A percentile compares a stretch with the other conserved stretches of the same genome.
Evolutionary conservation across 1,140 invertebrate species (phyloP).

Genomic region (Drosophila tristis): DNA sequence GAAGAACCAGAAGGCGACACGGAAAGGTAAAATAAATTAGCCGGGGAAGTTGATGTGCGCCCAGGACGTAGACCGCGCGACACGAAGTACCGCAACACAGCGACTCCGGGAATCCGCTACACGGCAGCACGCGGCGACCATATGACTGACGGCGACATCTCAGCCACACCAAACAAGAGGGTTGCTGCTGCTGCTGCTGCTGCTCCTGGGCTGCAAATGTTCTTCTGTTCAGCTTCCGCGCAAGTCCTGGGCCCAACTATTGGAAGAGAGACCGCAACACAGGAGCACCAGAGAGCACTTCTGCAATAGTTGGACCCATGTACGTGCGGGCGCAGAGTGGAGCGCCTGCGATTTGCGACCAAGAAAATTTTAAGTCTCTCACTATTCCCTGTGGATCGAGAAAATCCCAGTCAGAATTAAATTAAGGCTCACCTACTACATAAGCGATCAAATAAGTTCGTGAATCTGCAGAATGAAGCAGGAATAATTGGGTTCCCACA

Average conservation of each 20-base stretch:
- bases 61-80: slow-evolving; percentile 47
- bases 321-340: slow-evolving; percentile 5
- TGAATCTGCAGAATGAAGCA: no score
- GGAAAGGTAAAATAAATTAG: background rate
- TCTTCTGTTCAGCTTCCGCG: slow-evolving; percentile 62
- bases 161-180: slow-evolving; percentile 3
- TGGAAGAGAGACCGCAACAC: slow-evolving; percentile 6
- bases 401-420: no score
- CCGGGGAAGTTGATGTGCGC: slow-evolving; percentile 2
- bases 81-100: slow-evolving; percentile 33
- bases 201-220: background rate
- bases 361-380: background rate
- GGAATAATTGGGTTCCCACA: no score
- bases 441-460: no score
- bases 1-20: slow-evolving; percentile 29
- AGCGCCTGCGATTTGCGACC: background rate
- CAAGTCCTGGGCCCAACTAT: slow-evolving; percentile 66
- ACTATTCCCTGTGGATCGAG: no score
- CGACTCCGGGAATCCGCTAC: slow-evolving; percentile 42
- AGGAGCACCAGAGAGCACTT: slow-evolving; percentile 9
- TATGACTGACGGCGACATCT: slow-evolving; percentile 45
- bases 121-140: slow-evolving; percentile 57
- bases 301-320: slow-evolving; percentile 21
- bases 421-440: no score
- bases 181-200: slow-evolving; percentile 22